Evolutionary conservation across 37 sponge, comb jelly and placozoan species (phyloP), one percentile per base, ranked within the genome.

Genomic region (Aphrocallistes beatrix): DNA sequence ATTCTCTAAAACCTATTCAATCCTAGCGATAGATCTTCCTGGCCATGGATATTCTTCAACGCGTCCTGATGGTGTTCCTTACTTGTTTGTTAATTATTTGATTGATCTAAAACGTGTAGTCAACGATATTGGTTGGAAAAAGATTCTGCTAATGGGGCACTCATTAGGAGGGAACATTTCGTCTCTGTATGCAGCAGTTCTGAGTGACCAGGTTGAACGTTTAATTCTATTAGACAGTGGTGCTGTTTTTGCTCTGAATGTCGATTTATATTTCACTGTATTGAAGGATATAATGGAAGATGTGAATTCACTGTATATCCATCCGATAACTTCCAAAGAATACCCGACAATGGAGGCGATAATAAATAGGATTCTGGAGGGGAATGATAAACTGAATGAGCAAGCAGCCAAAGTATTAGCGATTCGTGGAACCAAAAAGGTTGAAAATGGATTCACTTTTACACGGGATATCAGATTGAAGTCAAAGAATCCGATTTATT

Each of bases 1-100:
- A 25, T 60, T 60, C 21, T 3, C 75, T 32, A 6, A 60, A 30
- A 60, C 10, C 6, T 60, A 60, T 30, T 60, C 75, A 60, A 60
- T 94, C 16, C 87, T 91, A 23, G 92, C 94, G 10, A 90, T 91
- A 38, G 94, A 94, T 87, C 75, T 81, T 83, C 90, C 94, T 37
- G 94, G 94, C 19, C 91, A 91, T 87, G 94, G 94, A 3, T 39
- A 45, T 38, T 94, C 94, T 39, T 90, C 90, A n/a, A 90, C 89
- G 38, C 85, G 94, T 37, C 88, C 90, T 38, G 81, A 38, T 28
- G 91, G 91, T 38, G 25, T 51, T 23, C 51, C 37, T 37, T 86
- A 91, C 40, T 19, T 81, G 30, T 36, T 85, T 37, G 36, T 75
- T 19, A 47, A 89, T 60, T 91, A 91, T 38, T 21, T 91, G 8